phyloP scores from a whole-genome alignment of 2,113 vertebrate genomes.

The Indri indri region DNA sequence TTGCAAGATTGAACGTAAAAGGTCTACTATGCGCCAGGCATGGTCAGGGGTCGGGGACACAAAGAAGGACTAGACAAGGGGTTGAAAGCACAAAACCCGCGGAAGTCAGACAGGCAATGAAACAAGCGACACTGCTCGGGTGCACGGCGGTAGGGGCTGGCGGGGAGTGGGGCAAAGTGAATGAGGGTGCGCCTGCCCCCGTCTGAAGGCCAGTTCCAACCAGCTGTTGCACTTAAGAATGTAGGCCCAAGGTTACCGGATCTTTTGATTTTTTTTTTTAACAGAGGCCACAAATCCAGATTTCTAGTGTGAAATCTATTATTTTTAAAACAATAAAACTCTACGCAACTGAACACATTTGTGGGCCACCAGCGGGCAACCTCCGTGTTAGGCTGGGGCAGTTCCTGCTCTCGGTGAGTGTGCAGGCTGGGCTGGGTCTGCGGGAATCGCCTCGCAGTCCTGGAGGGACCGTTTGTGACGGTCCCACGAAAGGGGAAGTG shows the following conservation, averaged over 20 bases:
- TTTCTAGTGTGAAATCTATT: neutral
- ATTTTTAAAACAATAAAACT: neutral
- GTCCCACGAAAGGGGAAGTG: neutral
- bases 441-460: neutral
- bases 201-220: neutral
- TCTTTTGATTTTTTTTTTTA: neutral
- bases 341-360: neutral
- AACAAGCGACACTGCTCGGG: rapidly evolving
- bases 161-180: neutral
- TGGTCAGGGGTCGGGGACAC: neutral
- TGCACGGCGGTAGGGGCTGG: neutral
- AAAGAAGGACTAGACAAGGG: neutral
- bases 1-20: neutral
- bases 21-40: neutral
- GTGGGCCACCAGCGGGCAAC: neutral
- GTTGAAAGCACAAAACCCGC: neutral
- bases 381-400: too few species aligned
- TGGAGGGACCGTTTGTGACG: neutral
- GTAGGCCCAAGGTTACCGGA: neutral
- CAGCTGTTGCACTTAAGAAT: neutral
- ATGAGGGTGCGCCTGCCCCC: rapidly evolving
- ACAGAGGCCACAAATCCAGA: neutral
- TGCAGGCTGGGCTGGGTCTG: neutral
- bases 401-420: neutral
- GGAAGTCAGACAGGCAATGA: neutral